Conservation (phyloP, 2,888 invertebrate genomes). For the Sinelater perroti region DNA sequence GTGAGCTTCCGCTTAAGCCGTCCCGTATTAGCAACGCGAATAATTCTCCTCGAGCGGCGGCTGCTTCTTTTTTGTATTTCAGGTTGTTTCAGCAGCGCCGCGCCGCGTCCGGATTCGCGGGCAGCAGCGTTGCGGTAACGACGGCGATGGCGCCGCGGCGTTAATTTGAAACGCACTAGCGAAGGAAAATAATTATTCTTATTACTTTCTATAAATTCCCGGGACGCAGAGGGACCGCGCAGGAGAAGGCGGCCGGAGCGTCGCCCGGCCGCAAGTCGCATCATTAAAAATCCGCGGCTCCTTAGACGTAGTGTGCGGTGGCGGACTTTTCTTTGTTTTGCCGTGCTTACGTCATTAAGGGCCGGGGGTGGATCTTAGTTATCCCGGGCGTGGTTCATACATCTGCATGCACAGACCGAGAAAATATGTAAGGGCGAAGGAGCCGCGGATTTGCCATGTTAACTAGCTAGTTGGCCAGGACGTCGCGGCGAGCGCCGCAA, state of each 20-base stretch:
- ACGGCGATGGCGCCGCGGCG: background rate
- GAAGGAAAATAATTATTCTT: slow-evolving; percentile 26
- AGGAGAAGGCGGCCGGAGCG: slow-evolving; percentile 19
- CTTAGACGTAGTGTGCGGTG: slow-evolving; percentile 38
- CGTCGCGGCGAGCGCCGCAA: too few species aligned
- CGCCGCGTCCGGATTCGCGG: too few species aligned
- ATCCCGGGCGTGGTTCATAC: slow-evolving; percentile 46
- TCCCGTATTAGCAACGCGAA: too few species aligned
- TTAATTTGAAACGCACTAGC: slow-evolving; percentile 20
- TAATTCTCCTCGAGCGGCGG: too few species aligned
- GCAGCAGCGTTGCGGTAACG: slow-evolving; percentile 3
- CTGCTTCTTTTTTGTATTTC: too few species aligned
- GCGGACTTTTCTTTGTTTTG: slow-evolving; percentile 64
- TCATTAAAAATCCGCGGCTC: slow-evolving; percentile 47
- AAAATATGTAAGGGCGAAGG: slow-evolving; percentile 37
- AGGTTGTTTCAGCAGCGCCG: too few species aligned
- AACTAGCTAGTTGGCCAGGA: too few species aligned
- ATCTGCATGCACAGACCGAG: slow-evolving; percentile 41
- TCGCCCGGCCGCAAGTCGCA: slow-evolving; percentile 35
- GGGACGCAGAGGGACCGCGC: slow-evolving; percentile 17
- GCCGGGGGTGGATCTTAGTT: slow-evolving; percentile 51
- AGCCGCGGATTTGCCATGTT: too few species aligned
- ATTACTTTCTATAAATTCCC: slow-evolving; percentile 25
- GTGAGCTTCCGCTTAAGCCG: too few species aligned
- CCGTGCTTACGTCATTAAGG: slow-evolving; percentile 66